These are phyloP conservation scores for Acrocephalus scirpaceus DNA, from an alignment of 2,797 vertebrate species.

Conservation along the genomic window DNA sequence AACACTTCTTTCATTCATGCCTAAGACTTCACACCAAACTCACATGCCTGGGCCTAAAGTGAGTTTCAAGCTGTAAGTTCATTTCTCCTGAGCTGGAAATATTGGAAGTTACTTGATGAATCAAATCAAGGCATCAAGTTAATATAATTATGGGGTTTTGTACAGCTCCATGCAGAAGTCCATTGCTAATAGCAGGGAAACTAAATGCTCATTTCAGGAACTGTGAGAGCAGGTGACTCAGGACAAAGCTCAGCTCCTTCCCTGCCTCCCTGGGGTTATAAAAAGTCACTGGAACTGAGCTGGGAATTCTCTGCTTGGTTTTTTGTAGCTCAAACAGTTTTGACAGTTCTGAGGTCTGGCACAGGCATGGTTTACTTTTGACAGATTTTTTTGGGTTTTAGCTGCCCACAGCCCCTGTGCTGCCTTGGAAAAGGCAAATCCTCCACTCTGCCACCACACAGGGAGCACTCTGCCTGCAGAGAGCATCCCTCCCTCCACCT, in stretches of 20 bases:
- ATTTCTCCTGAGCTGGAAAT: neutral
- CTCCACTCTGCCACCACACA: neutral
- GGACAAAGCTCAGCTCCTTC: neutral
- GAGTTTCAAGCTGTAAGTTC: neutral
- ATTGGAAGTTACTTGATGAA: neutral
- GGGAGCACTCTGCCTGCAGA: rapidly evolving
- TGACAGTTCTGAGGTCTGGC: neutral
- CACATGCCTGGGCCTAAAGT: neutral
- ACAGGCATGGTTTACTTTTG: neutral
- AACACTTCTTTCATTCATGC: neutral
- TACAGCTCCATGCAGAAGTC: neutral
- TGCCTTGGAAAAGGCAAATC: neutral
- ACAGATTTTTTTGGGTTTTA: neutral
- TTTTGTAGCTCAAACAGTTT: neutral
- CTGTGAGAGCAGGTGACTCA: neutral
- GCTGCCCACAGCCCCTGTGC: neutral
- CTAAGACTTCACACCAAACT: neutral
- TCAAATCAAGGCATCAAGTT: neutral
- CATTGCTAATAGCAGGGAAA: neutral
- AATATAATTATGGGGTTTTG: neutral
- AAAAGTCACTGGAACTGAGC: neutral
- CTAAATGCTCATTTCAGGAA: neutral
- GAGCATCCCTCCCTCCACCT: neutral
- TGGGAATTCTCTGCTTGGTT: neutral
- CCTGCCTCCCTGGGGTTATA: neutral